Base-by-base conservation (phyloP, 2,888 invertebrate species). In the Digitonthophagus gazella region DNA sequence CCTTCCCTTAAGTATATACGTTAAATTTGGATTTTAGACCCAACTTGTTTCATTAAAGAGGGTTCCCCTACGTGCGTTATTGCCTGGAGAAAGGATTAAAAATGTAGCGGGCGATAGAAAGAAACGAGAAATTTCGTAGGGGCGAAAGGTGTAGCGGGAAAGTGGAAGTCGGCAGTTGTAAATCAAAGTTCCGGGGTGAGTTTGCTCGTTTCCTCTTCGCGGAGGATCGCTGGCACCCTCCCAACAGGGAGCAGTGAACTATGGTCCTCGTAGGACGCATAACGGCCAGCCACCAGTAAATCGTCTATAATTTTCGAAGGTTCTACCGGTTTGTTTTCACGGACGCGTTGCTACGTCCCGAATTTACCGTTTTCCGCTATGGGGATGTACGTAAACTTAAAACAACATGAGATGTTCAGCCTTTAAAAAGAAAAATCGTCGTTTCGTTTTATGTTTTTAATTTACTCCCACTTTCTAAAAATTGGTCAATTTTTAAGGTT, bases 221-320 rank as follows among this genome's bases (percentile, higher is more conserved):
- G 28, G 11, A 44, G 28, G 28, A 44, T 44, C 6, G 8, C 28
- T 44, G 28, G 28, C 28, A 44, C 28, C 28, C 28, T 44, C 75
- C 75, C 73, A 75, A 74, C 74, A 73, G 75, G 75, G 74, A 77
- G 73, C 75, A 74, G 77, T 80, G 78, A 80, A 76, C 76, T 79
- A 80, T 80, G 73, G 79, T 75, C 76, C 81, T 79, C 80, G 69
- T 73, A 76, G 79, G 78, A 76, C 77, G 76, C 77, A 78, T 73
- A 77, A 77, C 61, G 20, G 77, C 73, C 75, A 73, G 70, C 74
- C 74, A 75, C 77, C 78, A 79, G 78, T 80, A 80, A 80, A 80
- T 80, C 76, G 78, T 78, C 76, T 74, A 79, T 79, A 79, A 80
- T 80, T 79, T 77, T 67, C 67, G 61, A 22, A 54, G 28, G 15